Evolutionary conservation across 1,140 invertebrate species (phyloP).

Genomic region (Drosophila pallidifrons): DNA sequence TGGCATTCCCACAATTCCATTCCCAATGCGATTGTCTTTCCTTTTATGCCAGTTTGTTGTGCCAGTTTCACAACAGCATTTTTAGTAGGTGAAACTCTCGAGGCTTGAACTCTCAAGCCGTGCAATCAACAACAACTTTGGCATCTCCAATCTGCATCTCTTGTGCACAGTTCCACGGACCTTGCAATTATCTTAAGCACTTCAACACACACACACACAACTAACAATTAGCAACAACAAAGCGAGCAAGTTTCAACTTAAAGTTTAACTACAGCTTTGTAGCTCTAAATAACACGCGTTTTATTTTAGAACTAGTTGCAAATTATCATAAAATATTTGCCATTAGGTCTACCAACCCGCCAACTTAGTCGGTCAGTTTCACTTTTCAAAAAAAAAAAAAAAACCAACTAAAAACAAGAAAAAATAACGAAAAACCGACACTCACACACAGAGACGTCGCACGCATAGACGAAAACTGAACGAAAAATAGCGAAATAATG

Average conservation of each 20-base stretch:
- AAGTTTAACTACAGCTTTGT: constrained; percentile 6
- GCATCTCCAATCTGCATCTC: constrained; percentile 15
- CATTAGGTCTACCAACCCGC: constrained; percentile 40
- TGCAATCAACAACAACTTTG: constrained; percentile 10
- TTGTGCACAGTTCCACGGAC: neutral
- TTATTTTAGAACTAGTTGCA: constrained; percentile 32
- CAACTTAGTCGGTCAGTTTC: constrained; percentile 53
- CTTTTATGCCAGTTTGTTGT: constrained; percentile 29
- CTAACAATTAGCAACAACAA: constrained; percentile 7
- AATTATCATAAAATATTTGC: constrained; percentile 45
- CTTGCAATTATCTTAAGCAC: constrained; percentile 9
- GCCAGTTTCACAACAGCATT: constrained; percentile 48
- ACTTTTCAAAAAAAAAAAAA: constrained; percentile 56
- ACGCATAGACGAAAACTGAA: neutral
- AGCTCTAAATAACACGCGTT: neutral
- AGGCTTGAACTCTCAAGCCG: neutral
- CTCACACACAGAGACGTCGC: no score
- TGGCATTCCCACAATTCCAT: constrained; percentile 40
- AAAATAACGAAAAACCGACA: constrained; percentile 5
- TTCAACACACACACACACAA: neutral
- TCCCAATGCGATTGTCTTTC: constrained; percentile 47
- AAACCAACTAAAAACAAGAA: constrained; percentile 27
- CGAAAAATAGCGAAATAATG: neutral
- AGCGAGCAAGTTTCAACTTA: neutral
- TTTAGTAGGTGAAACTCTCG: constrained; percentile 36